phyloP scores from a whole-genome alignment of 2,888 invertebrate species.

The Mesorhabditis sp. region DNA sequence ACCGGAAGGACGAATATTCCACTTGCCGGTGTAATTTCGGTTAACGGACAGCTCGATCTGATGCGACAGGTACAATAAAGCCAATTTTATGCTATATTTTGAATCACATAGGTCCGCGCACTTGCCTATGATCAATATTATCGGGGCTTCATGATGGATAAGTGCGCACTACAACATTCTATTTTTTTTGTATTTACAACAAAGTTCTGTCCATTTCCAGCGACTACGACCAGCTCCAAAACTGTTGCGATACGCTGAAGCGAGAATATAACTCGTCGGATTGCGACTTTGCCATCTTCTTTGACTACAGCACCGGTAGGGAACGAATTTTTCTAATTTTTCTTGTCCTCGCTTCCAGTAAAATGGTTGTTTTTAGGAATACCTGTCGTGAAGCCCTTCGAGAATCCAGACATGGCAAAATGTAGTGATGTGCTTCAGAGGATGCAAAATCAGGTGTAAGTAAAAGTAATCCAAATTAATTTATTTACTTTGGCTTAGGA shows the following conservation, averaged over 20 bases:
- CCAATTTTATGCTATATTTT: background rate
- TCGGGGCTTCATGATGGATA: slow-evolving; percentile 3
- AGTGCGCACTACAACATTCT: background rate
- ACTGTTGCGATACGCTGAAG: background rate
- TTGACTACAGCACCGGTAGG: background rate
- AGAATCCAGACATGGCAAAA: background rate
- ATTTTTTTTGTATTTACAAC: no score
- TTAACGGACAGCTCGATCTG: slow-evolving; percentile 4
- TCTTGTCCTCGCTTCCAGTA: no score
- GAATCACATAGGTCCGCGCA: background rate
- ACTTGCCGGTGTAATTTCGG: background rate
- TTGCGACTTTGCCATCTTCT: background rate
- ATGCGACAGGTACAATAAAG: background rate
- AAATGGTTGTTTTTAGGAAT: background rate
- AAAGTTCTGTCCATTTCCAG: background rate
- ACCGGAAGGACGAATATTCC: background rate
- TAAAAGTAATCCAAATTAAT: no score
- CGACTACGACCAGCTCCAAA: background rate
- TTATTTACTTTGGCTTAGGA: no score
- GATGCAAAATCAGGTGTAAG: no score
- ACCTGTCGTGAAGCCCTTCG: background rate
- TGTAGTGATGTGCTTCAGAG: no score
- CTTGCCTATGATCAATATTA: background rate
- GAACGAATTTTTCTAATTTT: background rate
- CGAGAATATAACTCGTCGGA: background rate